These are phyloP conservation scores for Merluccius polli DNA, from an alignment of 2,797 vertebrate genomes.

Conservation along the genomic window DNA sequence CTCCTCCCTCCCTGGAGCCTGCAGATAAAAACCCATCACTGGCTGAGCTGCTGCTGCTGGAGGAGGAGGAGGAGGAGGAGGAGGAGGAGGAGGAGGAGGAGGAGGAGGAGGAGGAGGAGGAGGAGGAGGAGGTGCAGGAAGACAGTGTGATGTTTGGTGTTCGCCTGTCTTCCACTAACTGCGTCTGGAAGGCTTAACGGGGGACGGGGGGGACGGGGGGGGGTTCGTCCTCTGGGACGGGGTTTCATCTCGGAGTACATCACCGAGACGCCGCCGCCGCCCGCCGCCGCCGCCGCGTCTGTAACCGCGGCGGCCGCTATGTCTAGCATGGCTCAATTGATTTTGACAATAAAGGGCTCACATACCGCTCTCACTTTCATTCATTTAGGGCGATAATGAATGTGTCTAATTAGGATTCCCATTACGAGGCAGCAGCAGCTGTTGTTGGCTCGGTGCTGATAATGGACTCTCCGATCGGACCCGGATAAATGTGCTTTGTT, in stretches of 20 bases:
- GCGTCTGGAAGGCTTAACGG: not conserved
- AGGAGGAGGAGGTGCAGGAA: not conserved
- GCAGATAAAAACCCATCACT: conserved; percentile 70
- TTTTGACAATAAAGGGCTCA: conserved; percentile 67
- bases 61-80: not conserved
- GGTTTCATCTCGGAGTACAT: conserved; percentile 37
- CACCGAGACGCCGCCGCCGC: conserved; percentile 23
- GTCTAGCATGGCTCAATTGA: conserved; percentile 61
- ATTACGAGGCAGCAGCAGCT: conserved; percentile 75
- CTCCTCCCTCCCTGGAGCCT: conserved; percentile 56
- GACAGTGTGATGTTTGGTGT: not conserved
- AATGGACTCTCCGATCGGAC: conserved; percentile 74
- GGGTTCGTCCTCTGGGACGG: conserved; percentile 21
- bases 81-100: no score
- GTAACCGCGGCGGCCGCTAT: conserved; percentile 50
- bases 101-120: not conserved
- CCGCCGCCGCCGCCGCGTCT: conserved; percentile 34
- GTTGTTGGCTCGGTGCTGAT: conserved; percentile 72
- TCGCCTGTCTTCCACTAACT: not conserved
- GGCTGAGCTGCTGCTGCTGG: conserved; percentile 24
- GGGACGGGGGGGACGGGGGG: not conserved
- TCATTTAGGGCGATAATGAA: conserved; percentile 70
- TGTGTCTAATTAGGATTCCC: conserved; percentile 76
- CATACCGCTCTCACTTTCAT: conserved; percentile 67
- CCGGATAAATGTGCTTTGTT: conserved; percentile 72